Evolutionary conservation across 1,140 invertebrate species (phyloP), one percentile per base, ranked within the genome.

Genomic region (Scaptomyza montana): DNA sequence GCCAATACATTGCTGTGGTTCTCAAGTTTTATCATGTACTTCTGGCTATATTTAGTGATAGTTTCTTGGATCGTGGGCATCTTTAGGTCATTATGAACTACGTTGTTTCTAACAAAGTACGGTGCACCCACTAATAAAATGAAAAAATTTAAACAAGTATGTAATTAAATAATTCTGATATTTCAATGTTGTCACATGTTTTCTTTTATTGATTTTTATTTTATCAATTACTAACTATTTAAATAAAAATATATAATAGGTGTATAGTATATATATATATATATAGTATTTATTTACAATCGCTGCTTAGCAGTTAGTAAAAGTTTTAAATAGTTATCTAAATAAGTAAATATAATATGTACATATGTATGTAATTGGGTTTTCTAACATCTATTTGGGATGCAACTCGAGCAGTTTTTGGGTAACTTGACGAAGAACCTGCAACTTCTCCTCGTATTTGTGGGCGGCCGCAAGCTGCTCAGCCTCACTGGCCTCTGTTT

Each of bases 381-480:
- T 51, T 64, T 5, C 16, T 61, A 36, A 55, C 10, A 61, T 33
- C n/a, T 51, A 36, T 2, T 89, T 80, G 54, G 76, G 75, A 45
- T 87, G 64, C 10, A 65, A 59, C 47, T 89, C 84, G 7, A 89
- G 65, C 28, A 89, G 74, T 16, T 77, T 77, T 36, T 89, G 84
- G 4, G 85, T 89, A 9, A 89, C 84, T 53, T 89, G 84, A 9
- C 85, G 74, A 47, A 89, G 53, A 16, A 89, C 45, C 36, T 89
- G 80, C 13, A 89, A 43, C 46, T 89, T 80, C 57, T 89, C 73
- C 47, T 89, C 79, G 33, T 89, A 89, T 28, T 89, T 74, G 33
- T 89, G 79, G n/a, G 87, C 73, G 7, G 65, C 63, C 36, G 51
- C 56, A 41, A 77, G 36, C 50, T 84, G 73, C 39, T 84, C 79